These are phyloP conservation scores for Lithodes maja DNA, from an alignment of 2,888 invertebrate genomes.

Conservation along the genomic window DNA sequence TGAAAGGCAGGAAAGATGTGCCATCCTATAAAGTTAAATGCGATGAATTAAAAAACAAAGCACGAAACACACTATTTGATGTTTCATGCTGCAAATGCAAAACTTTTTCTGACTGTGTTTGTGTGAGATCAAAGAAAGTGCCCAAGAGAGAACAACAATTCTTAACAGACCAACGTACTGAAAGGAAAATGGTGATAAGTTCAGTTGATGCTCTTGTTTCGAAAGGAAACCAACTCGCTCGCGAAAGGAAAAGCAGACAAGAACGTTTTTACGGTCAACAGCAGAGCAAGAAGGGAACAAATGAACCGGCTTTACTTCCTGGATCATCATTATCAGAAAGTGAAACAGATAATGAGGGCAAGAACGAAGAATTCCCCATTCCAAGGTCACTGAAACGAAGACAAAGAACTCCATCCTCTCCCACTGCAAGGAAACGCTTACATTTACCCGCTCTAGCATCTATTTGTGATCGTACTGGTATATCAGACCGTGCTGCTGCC, in stretches of 20 bases:
- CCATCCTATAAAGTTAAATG: background rate
- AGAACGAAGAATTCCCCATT: background rate
- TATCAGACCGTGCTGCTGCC: slow-evolving; percentile 49
- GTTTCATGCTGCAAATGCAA: background rate
- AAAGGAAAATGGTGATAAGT: background rate
- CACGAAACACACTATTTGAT: background rate
- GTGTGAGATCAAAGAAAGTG: too few species aligned
- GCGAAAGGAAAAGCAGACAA: background rate
- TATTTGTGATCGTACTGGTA: slow-evolving; percentile 43
- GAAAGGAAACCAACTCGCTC: background rate
- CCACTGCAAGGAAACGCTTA: background rate
- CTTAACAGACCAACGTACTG: background rate
- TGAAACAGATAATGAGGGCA: background rate
- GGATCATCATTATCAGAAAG: background rate
- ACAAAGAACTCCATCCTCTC: background rate
- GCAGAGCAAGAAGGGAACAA: background rate
- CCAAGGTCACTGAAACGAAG: background rate
- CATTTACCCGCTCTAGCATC: slow-evolving; percentile 31
- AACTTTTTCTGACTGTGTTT: background rate
- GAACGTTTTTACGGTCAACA: background rate
- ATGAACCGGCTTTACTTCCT: background rate
- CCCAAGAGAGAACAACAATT: background rate
- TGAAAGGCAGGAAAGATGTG: background rate
- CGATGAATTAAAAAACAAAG: background rate
- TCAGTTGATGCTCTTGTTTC: background rate